phyloP scores from a whole-genome alignment of 2,888 invertebrate species.

The Alitta virens region DNA sequence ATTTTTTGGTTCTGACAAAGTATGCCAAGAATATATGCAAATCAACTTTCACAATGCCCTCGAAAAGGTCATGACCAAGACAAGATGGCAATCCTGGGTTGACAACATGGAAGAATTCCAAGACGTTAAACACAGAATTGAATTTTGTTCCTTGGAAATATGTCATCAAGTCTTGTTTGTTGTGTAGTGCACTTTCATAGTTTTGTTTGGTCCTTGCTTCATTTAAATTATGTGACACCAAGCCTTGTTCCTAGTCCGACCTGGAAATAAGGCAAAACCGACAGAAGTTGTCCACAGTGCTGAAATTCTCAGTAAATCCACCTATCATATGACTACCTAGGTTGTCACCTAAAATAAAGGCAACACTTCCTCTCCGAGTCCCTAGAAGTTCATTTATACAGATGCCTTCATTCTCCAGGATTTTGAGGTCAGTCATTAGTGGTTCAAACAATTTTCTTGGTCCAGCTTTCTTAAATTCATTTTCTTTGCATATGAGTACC shows the following conservation, averaged over 20 bases:
- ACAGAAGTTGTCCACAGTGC: neutral
- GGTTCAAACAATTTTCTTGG: neutral
- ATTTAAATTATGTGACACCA: no score
- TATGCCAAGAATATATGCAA: neutral
- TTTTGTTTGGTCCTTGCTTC: no score
- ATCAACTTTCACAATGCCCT: neutral
- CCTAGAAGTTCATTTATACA: neutral
- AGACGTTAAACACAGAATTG: neutral
- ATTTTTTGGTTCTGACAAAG: neutral
- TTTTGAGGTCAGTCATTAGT: neutral
- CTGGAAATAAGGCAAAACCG: neutral
- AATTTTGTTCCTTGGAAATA: neutral
- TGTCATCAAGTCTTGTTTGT: no score
- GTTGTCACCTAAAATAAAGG: neutral
- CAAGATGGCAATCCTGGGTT: neutral
- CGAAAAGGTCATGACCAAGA: neutral
- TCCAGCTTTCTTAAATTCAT: neutral
- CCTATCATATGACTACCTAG: neutral
- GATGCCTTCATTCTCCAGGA: neutral
- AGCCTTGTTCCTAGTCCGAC: no score
- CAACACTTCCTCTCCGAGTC: neutral
- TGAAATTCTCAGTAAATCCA: neutral
- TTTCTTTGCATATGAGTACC: conserved; percentile 2
- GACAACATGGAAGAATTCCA: neutral
- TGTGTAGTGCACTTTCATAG: no score